Base-by-base conservation (phyloP, 1,140 invertebrate species). In the Atopsyche davidsoni region DNA sequence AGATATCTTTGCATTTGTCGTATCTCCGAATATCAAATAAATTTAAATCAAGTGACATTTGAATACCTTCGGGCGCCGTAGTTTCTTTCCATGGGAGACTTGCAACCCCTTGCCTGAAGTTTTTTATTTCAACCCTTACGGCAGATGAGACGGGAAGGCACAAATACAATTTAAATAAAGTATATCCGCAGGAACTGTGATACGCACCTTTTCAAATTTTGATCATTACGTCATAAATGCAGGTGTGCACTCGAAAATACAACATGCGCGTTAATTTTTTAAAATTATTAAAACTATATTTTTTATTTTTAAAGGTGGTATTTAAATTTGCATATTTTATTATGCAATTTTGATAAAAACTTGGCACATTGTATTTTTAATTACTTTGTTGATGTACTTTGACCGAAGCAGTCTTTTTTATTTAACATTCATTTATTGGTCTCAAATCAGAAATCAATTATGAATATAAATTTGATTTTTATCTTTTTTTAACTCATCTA, bases 161-260 rank as follows among this genome's bases (percentile, higher is more conserved):
- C 25, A 35, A 46, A 46, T 46, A 46, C 36, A 46, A 46, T 46
- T 46, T 38, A 36, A 46, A 46, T 46, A 38, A 38, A 22, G 45
- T 38, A 46, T 45, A n/a, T n/a, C 22, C 34, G 45, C 34, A 46
- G 45, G 45, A 38, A 28, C 24, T 14, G 22, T 38, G 22, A 17
- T 38, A 35, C 45, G 32, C 45, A 46, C 45, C 45, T 46, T 46
- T 46, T 35, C 13, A 25, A 24, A 46, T 46, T 46, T n/a, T 35
- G 17, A 24, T 35, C 39, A 35, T 46, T 39, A 22, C 45, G 16
- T 46, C 13, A 25, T 13, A 38, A 24, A 42, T 9, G 39, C 32
- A 46, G 35, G 32, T 21, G n/a, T 4, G 45, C 10, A 46, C 19
- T n/a, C 6, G 24, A 28, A n/a, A n/a, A n/a, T n/a, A n/a, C n/a